These are phyloP conservation scores for Nesogale talazaci DNA, from an alignment of 2,113 vertebrate genomes.

Conservation along the genomic window DNA sequence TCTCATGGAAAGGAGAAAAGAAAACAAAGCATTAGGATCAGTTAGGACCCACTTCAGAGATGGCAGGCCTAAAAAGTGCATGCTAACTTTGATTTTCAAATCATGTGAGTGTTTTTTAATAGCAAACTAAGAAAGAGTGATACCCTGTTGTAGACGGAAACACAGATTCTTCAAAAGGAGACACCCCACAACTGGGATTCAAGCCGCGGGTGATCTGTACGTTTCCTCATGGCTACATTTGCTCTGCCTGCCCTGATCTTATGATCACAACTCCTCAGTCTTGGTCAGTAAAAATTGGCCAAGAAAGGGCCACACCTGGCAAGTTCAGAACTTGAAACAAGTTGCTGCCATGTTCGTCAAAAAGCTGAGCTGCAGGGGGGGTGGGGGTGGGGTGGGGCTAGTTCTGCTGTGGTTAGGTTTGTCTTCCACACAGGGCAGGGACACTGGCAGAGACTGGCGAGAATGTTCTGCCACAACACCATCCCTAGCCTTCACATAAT, in stretches of 20 bases:
- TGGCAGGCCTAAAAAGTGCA: too few species aligned
- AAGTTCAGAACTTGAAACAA: background rate
- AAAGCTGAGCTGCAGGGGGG: background rate
- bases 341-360: background rate
- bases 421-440: conserved; percentile 34
- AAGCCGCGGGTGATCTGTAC: background rate
- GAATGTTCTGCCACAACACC: background rate
- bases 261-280: background rate
- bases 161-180: background rate
- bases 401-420: conserved; percentile 37
- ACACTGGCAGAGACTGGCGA: background rate
- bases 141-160: background rate
- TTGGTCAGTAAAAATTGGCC: too few species aligned
- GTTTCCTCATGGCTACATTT: background rate
- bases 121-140: background rate
- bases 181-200: background rate
- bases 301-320: background rate
- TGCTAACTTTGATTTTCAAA: background rate
- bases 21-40: background rate
- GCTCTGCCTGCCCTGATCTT: background rate
- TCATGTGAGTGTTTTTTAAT: background rate
- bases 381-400: background rate
- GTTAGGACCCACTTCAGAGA: background rate
- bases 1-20: conserved; percentile 1
- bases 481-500: conserved; percentile 6